Conservation (phyloP, 2,888 invertebrate species). For the Thymelicus sylvestris region DNA sequence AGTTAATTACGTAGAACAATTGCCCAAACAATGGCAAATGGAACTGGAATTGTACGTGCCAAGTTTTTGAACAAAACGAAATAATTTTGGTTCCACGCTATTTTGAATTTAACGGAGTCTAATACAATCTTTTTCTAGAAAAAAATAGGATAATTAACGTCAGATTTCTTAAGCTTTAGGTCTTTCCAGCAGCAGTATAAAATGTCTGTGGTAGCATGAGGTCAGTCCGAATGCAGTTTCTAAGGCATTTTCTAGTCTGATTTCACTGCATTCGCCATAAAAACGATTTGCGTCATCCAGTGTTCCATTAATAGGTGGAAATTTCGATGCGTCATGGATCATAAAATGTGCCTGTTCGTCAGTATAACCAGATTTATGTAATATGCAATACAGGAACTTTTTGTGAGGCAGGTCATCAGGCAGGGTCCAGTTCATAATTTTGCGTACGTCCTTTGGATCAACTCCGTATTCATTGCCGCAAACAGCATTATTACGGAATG, state of each 20-base stretch:
- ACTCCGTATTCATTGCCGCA: background rate
- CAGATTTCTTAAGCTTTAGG: too few relatives aligned
- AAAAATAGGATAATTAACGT: too few relatives aligned
- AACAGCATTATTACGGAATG: background rate
- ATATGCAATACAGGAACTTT: background rate
- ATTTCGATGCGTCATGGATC: background rate
- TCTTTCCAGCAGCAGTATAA: background rate
- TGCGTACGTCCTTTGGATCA: background rate
- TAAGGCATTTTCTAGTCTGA: background rate
- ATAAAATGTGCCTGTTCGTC: background rate
- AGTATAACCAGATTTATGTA: background rate
- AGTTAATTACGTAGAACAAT: conserved; percentile 9
- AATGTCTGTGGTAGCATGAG: background rate
- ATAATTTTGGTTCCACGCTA: too few relatives aligned
- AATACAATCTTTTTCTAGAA: too few relatives aligned
- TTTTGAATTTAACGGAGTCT: too few relatives aligned
- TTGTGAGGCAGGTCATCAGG: background rate
- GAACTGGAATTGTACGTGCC: background rate
- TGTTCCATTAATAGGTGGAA: background rate
- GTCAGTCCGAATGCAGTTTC: background rate
- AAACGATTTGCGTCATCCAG: background rate
- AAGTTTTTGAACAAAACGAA: background rate
- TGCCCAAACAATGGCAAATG: background rate
- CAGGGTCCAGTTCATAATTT: background rate
- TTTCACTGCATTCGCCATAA: background rate